A percentile compares a stretch with the other conserved stretches of the same genome.
Evolutionary conservation across 2,113 vertebrate genomes (phyloP).

Genomic region (Megaceryle torquata): DNA sequence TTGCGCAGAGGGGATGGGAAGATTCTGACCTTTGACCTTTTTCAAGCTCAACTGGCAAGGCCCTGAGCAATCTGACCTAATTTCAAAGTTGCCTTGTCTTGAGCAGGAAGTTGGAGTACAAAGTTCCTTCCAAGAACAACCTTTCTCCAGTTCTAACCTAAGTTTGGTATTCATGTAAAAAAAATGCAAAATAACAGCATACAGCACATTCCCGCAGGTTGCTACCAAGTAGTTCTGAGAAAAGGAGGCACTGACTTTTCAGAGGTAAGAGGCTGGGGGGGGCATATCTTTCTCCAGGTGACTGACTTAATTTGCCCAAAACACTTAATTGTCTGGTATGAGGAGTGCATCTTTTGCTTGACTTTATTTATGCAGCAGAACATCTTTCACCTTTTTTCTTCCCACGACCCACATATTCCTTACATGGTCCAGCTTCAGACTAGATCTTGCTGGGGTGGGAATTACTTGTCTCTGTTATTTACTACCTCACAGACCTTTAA

Average conservation of each 20-base stretch:
- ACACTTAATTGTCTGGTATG: neutral
- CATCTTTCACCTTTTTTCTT: neutral
- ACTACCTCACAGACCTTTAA: neutral
- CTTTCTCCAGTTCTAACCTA: neutral
- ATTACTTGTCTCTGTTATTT: neutral
- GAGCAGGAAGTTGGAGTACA: neutral
- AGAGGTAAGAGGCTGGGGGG: neutral
- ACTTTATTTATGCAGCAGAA: neutral
- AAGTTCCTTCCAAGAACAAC: neutral
- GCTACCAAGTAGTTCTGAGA: neutral
- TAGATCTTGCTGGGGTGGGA: neutral
- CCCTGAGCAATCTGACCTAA: neutral
- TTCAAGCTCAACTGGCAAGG: neutral
- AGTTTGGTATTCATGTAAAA: neutral
- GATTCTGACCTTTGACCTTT: neutral
- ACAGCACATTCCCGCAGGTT: neutral
- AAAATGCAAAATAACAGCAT: neutral
- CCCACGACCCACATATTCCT: neutral
- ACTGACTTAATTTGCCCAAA: neutral
- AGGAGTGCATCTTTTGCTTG: neutral
- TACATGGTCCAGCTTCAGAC: fast-evolving
- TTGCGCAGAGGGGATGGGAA: neutral
- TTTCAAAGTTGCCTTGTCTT: neutral
- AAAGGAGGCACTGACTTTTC: neutral
- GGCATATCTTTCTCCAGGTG: neutral